phyloP scores from a whole-genome alignment of 2,797 vertebrate genomes.

The Centropyge bicolor region DNA sequence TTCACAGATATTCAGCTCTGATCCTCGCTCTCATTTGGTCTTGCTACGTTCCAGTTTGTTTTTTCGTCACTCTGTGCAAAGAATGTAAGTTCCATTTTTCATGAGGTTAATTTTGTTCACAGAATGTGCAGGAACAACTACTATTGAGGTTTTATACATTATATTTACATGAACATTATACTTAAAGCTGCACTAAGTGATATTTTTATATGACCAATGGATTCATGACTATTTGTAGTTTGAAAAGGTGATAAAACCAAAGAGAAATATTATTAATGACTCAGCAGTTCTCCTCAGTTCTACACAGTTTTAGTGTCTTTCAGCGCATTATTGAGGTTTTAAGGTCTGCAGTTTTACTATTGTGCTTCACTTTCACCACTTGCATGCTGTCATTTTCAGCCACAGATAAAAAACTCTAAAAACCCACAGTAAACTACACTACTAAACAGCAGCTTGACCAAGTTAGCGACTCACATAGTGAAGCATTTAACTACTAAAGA shows the following conservation, averaged over 20 bases:
- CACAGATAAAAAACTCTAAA: neutral
- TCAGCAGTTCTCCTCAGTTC: neutral
- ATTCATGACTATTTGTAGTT: neutral
- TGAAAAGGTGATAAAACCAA: conserved; percentile 2
- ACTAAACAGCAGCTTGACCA: neutral
- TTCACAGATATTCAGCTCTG: conserved; percentile 39
- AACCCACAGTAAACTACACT: no score
- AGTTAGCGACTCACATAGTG: neutral
- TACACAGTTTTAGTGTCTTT: neutral
- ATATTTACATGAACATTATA: neutral
- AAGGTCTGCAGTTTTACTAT: neutral
- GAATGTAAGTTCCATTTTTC: no score
- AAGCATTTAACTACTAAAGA: neutral
- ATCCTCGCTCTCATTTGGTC: conserved; percentile 27
- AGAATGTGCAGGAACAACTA: no score
- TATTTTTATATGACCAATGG: neutral
- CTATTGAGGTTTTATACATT: neutral
- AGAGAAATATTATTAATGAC: neutral
- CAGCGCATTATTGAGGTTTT: neutral
- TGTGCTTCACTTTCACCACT: no score
- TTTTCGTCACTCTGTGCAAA: no score
- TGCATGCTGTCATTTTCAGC: neutral
- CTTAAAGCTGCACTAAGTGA: neutral
- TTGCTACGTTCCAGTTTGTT: conserved; percentile 2
- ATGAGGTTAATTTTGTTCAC: neutral